A percentile compares a stretch with the other conserved stretches of the same genome.
phyloP scores from a whole-genome alignment of 2,113 vertebrate genomes.

The Azemiops feae region DNA sequence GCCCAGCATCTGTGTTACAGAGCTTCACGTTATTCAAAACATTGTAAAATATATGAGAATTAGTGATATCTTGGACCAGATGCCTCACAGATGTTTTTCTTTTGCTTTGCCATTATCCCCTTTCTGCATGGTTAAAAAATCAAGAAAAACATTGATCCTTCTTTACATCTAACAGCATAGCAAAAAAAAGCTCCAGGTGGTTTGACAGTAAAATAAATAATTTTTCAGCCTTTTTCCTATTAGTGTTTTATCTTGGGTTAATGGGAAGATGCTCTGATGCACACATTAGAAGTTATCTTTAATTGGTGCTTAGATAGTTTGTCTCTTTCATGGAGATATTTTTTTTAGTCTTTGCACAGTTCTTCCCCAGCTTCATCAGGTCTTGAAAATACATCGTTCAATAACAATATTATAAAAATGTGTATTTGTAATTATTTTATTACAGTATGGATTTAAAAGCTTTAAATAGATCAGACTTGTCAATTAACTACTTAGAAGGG shows the following conservation, averaged over 20 bases:
- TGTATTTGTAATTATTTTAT: background rate
- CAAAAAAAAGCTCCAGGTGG: background rate
- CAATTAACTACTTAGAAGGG: background rate
- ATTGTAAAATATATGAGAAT: background rate
- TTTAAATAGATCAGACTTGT: background rate
- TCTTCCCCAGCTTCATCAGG: background rate
- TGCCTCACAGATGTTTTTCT: background rate
- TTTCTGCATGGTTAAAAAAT: background rate
- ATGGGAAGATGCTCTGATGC: background rate
- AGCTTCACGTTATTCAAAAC: background rate
- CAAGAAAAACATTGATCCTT: background rate
- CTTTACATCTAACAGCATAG: background rate
- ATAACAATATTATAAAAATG: background rate
- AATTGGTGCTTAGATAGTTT: background rate
- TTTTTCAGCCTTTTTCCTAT: background rate
- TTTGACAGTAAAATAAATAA: background rate
- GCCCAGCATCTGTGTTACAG: background rate
- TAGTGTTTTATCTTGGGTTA: background rate
- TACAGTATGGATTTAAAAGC: background rate
- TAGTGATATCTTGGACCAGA: background rate
- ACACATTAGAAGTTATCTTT: background rate
- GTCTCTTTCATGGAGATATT: background rate
- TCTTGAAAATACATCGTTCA: background rate
- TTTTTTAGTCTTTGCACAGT: background rate
- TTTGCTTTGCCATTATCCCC: background rate